Evolutionary conservation across 1,140 invertebrate genomes (phyloP), one percentile per base, ranked within the genome.

Genomic region (Euura saliciscinereae): DNA sequence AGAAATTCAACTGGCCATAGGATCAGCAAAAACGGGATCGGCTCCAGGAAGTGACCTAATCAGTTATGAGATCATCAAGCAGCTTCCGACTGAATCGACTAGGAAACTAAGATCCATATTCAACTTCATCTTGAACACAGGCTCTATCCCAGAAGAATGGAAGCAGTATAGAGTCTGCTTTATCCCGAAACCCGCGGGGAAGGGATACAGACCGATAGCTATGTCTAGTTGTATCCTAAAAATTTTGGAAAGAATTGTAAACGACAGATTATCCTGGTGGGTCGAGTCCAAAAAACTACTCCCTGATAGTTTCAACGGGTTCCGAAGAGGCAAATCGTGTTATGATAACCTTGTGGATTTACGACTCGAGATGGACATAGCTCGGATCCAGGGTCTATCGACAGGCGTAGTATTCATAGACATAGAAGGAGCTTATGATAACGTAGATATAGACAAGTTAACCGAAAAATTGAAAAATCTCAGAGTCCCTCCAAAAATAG

Each of bases 401-500:
- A 46, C 71, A 4, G 44, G 65, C 11, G 68, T 59, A 3, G 44
- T 72, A 2, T 76, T 78, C 45, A 43, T 79, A n/a, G 76, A 78
- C 59, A 71, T 79, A 6, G 45, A 75, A 68, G 76, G 74, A 0
- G 76, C 78, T 4, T 79, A 74, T 28, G 75, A 78, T 42, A 76
- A 78, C 43, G 74, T 79, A 0, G 42, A 67, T 4, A 72, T 72
- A 7, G 7, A 70, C 11, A 44, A 75, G 7, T 11, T 78, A 7
- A 42, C 73, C 6, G 11, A 51, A 6, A 6, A 51, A 51, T 11
- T 51, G 6, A 51, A 7, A 7, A 11, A 73, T 11, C 7, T 71
- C 3, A 51, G 11, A 51, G 11, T 51, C 46, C 46, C 46, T 11
- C 6, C 46, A 51, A 7, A 6, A 7, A 51, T 51, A 7, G 46